Percentiles rank a stretch among this genome's conserved stretches.
phyloP scores from a whole-genome alignment of 2,113 vertebrate species.

The Cynopterus brachyotis region DNA sequence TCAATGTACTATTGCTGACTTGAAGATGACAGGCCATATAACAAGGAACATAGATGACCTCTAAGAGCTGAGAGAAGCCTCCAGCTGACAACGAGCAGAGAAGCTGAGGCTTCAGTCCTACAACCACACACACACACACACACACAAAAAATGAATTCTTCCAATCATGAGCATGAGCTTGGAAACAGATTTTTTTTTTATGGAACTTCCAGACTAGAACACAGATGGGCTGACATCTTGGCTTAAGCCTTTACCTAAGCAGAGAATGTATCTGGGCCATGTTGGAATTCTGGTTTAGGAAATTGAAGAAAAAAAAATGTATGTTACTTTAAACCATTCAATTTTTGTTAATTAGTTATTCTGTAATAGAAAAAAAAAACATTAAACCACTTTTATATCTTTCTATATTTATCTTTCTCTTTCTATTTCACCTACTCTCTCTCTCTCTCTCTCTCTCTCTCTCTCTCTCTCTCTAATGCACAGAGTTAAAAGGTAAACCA shows the following conservation, averaged over 20 bases:
- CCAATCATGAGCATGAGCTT: neutral
- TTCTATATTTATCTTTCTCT: neutral
- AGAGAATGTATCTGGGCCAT: neutral
- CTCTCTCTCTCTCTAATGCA: neutral
- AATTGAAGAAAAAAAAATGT: neutral
- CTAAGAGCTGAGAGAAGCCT: neutral
- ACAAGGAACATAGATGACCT: neutral
- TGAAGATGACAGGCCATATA: neutral
- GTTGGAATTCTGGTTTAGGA: neutral
- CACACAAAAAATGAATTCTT: neutral
- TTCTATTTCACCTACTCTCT: neutral
- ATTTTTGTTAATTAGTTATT: neutral
- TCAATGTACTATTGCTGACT: too few species aligned
- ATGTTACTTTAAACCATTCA: neutral
- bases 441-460: neutral
- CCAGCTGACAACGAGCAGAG: too few species aligned
- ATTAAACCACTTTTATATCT: neutral
- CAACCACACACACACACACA: accelerated
- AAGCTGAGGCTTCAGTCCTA: neutral
- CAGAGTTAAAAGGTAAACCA: neutral
- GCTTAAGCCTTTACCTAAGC: neutral
- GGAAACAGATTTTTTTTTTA: neutral
- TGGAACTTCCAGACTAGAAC: neutral
- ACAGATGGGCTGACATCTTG: neutral
- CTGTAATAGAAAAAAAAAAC: accelerated